Base-by-base conservation (phyloP, 37 sponge, comb jelly and placozoan species). In the Spongilla lacustris region DNA sequence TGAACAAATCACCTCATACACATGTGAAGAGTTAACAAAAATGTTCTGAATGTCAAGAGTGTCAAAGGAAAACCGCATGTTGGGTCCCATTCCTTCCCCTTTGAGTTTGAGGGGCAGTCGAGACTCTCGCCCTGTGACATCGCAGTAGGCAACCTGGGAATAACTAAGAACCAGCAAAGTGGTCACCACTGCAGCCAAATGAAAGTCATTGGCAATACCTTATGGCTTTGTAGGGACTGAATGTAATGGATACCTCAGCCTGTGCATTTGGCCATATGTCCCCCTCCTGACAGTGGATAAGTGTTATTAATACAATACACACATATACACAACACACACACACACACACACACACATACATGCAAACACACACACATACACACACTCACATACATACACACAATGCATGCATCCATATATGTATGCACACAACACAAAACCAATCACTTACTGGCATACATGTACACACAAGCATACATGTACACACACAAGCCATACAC, bases 191-290 rank as follows among this genome's bases (percentile, higher is more conserved):
- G 28, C 0, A 2, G 37, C 28, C 23, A 69, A 21, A 30, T 73
- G 37, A 4, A 71, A 17, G 74, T 71, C 69, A 37, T 27, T 32
- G 74, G 27, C 58, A 38, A 36, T 93, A 91, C 80, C 83, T 89
- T 35, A 69, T 75, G 33, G 89, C 89, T 38, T 88, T 87, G 14
- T 85, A 81, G 14, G 99, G 99, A 66, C 79, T 84, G 87, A 98
- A 98, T 34, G 88, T 86, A 41, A 98, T 81, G 37, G 92, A 93
- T 14, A 98, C 78, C 27, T 93, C 94, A 26, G 96, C 92, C 50
- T 92, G 88, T 12, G 99, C 91, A 70, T 98, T 95, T 36, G 99
- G 99, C 99, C 99, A 98, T 22, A 98, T 87, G 23, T 98, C 98
- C 48, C 98, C 98, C 49, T 96, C 96, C 94, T 93, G 68, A n/a